A percentile compares a stretch with the other conserved stretches of the same genome.
Conservation (phyloP, 2,888 invertebrate genomes). For the Flabesymbios commensalis region DNA sequence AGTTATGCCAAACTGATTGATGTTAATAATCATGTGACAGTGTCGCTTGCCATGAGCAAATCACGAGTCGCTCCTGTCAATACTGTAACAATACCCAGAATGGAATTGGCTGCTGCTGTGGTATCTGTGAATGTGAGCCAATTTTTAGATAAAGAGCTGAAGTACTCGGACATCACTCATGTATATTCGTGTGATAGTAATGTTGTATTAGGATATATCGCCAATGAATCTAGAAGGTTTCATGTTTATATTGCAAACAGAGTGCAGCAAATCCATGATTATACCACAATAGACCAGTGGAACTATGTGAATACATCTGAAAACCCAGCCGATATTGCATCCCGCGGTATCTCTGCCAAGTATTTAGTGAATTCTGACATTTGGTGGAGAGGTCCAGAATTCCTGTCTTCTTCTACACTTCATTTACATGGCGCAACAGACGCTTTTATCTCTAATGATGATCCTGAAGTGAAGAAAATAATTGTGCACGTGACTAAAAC, state of each 20-base stretch:
- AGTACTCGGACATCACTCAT: neutral
- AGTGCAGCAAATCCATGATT: conserved; percentile 34
- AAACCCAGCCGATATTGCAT: conserved; percentile 43
- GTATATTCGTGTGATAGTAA: conserved; percentile 32
- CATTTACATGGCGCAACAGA: too few relatives aligned
- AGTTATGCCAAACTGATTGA: neutral
- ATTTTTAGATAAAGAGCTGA: neutral
- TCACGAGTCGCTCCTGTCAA: conserved; percentile 33
- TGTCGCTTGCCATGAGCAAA: conserved; percentile 17
- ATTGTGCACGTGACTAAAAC: too few relatives aligned
- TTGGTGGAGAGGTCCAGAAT: too few relatives aligned
- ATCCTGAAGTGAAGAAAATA: too few relatives aligned
- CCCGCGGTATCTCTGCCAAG: too few relatives aligned
- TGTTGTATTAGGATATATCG: conserved; percentile 36
- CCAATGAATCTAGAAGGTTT: conserved; percentile 34
- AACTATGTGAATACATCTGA: conserved; percentile 24
- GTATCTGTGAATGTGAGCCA: conserved; percentile 6
- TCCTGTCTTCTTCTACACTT: too few relatives aligned
- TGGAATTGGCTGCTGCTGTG: conserved; percentile 35
- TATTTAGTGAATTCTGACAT: too few relatives aligned
- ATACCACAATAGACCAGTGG: conserved; percentile 32
- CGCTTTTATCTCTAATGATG: too few relatives aligned
- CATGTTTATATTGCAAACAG: conserved; percentile 40
- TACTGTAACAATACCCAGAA: conserved; percentile 28
- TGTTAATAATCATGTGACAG: neutral